Conservation (phyloP, 2,113 vertebrate species). For the Silurus glanis region DNA sequence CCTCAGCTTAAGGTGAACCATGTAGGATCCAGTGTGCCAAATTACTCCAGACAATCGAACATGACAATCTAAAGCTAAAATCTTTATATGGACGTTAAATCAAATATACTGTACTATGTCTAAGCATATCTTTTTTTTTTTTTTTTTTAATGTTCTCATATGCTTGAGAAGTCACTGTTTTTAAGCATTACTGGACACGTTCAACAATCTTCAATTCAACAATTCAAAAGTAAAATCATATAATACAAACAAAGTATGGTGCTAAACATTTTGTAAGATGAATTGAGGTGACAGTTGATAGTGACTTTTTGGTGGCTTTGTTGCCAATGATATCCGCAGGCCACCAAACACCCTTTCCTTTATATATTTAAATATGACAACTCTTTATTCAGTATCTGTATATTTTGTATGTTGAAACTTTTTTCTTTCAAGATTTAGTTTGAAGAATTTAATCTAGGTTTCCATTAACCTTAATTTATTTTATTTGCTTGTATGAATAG, state of each 20-base stretch:
- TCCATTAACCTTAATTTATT: not conserved
- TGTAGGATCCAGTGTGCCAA: constrained; percentile 32
- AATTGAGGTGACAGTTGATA: not conserved
- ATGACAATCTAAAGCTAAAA: not conserved
- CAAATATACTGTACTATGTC: not conserved
- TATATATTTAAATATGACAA: not conserved
- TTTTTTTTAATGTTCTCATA: not conserved
- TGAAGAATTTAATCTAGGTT: constrained; percentile 15
- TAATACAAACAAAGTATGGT: not conserved
- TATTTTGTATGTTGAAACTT: not conserved
- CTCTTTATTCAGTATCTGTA: not conserved
- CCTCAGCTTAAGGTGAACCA: constrained; percentile 41
- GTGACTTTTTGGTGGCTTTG: not conserved
- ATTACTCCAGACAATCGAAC: not conserved
- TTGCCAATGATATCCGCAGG: not conserved
- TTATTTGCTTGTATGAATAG: constrained; percentile 33
- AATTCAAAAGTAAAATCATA: not conserved
- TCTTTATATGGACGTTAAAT: not conserved
- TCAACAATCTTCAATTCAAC: too few species aligned
- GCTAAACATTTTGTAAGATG: not conserved
- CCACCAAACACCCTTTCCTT: not conserved
- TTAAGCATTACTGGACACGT: not conserved
- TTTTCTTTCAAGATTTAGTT: constrained; percentile 3
- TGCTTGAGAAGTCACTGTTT: not conserved
- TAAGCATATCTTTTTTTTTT: not conserved